Conservation (phyloP, 1,140 invertebrate genomes). For the Carposina sasakii region DNA sequence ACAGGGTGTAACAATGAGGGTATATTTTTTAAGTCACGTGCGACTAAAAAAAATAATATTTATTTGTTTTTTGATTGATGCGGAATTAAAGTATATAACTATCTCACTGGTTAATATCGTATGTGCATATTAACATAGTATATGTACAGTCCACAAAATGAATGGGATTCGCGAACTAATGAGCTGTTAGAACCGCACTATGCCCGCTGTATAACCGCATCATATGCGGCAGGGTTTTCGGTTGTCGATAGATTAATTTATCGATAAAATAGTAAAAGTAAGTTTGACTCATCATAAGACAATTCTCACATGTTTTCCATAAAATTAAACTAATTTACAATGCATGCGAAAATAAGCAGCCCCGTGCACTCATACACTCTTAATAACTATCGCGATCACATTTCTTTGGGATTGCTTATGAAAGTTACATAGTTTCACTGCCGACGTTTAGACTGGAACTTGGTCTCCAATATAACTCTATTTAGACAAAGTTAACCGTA, state of each 20-base stretch:
- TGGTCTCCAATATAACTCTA: too few species aligned
- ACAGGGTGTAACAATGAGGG: constrained; percentile 14
- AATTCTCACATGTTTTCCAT: neutral
- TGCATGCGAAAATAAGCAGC: neutral
- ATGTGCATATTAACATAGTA: too few species aligned
- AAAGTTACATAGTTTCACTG: too few species aligned
- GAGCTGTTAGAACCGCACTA: constrained; percentile 49
- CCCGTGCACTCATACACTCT: too few species aligned
- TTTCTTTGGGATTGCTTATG: neutral
- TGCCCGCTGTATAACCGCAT: constrained; percentile 47
- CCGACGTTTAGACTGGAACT: too few species aligned
- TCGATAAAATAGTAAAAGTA: neutral
- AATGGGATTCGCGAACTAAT: constrained; percentile 37
- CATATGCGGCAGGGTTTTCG: constrained; percentile 29
- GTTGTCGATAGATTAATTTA: neutral
- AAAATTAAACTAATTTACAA: neutral
- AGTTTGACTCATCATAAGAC: neutral
- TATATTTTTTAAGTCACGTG: neutral
- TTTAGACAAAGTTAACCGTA: too few species aligned
- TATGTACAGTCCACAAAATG: constrained; percentile 35
- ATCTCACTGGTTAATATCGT: constrained; percentile 42
- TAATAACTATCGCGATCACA: constrained; percentile 12
- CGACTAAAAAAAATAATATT: neutral
- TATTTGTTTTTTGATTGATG: constrained; percentile 12
- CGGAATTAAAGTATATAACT: constrained; percentile 57